Conservation (phyloP, 1,140 invertebrate species). For the Tetramorium simillimum region DNA sequence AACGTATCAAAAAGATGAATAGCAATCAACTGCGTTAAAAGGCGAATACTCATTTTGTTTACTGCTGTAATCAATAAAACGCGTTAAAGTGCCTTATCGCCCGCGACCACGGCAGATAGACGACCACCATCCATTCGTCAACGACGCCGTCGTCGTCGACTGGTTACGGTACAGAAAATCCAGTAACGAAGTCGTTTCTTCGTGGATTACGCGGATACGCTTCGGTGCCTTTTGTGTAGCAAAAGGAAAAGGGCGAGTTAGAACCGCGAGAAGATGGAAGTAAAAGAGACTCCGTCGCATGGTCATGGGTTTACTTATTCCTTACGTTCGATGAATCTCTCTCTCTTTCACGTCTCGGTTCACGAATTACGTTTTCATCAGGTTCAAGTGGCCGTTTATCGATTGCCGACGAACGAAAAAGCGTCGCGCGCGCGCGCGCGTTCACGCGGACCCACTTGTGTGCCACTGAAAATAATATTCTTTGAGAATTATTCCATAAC, state of each 20-base stretch:
- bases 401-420: slow-evolving; percentile 32
- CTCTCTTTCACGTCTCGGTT: slow-evolving; percentile 17
- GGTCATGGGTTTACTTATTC: slow-evolving; percentile 62
- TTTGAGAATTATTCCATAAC: slow-evolving; percentile 51
- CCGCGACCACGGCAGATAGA: slow-evolving; percentile 12
- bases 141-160: slow-evolving; percentile 26
- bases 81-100: slow-evolving; percentile 36
- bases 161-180: slow-evolving; percentile 61
- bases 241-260: neutral
- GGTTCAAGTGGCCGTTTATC: slow-evolving; percentile 44
- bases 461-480: slow-evolving; percentile 39
- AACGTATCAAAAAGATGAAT: neutral
- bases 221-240: slow-evolving; percentile 46
- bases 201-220: slow-evolving; percentile 62
- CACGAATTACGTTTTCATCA: slow-evolving; percentile 36
- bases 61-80: slow-evolving; percentile 44
- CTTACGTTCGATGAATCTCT: slow-evolving; percentile 60
- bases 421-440: neutral
- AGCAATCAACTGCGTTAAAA: neutral
- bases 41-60: slow-evolving; percentile 11
- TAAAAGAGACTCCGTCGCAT: slow-evolving; percentile 36
- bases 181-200: slow-evolving; percentile 68
- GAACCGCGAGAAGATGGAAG: slow-evolving; percentile 2
- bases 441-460: neutral
- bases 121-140: slow-evolving; percentile 19